Conservation (phyloP, 64 coral and sea anemone genomes). For the Montipora efflorescens region DNA sequence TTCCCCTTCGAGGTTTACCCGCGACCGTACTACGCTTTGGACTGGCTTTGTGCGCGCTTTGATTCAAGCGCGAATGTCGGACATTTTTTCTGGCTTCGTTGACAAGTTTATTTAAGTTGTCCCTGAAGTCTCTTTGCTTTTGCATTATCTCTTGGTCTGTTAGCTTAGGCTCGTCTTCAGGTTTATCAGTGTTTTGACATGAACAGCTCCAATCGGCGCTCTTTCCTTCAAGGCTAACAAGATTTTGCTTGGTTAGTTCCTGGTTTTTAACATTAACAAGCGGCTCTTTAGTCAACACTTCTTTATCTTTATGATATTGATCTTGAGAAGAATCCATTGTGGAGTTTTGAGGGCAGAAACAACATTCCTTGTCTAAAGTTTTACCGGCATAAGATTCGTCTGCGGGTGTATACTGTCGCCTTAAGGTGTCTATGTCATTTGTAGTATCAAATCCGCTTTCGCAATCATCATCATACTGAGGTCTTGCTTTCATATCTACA, state of each 20-base stretch:
- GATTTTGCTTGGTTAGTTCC: not conserved
- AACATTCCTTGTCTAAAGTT: not conserved
- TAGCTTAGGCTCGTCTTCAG: not conserved
- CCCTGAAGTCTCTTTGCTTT: conserved; percentile 22
- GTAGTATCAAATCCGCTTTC: not conserved
- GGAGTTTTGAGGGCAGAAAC: not conserved
- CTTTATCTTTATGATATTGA: not conserved
- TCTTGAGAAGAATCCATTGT: not conserved
- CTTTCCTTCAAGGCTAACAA: not conserved
- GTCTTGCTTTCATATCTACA: too few species aligned
- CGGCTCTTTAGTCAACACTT: not conserved
- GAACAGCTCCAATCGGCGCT: not conserved
- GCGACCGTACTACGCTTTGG: not conserved
- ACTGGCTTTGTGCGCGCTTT: not conserved
- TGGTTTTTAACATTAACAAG: not conserved
- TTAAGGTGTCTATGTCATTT: not conserved
- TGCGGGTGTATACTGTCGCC: not conserved
- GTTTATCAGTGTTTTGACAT: not conserved
- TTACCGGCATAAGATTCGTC: not conserved
- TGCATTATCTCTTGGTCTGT: conserved; percentile 2
- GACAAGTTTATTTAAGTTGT: not conserved
- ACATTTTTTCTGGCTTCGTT: conserved; percentile 17
- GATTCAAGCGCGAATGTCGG: not conserved
- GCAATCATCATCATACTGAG: not conserved
- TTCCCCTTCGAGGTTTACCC: not conserved